Evolutionary conservation across 2,888 invertebrate species (phyloP), one percentile per base, ranked within the genome.

Genomic region (Chydorus sphaericus): DNA sequence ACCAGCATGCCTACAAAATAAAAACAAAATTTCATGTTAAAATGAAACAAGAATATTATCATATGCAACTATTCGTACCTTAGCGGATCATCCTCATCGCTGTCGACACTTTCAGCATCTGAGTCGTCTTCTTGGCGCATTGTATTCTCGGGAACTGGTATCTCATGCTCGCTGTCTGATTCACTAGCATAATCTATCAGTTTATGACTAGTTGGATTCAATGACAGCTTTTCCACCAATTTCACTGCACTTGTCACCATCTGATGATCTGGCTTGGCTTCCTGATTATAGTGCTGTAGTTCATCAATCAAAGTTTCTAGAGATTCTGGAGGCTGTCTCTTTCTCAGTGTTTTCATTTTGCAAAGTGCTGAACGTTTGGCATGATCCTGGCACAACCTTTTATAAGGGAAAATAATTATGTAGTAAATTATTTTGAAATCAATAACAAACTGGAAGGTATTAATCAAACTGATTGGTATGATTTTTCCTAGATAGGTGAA

Each of bases 41-140:
- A 51, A 29, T 38, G 8, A 44, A 29, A 26, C 7, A 38, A 38
- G 10, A 18, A 26, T 20, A 23, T 33, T 36, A 6, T 53, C 16
- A 48, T 23, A 44, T 51, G 29, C n/a, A 28, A 33, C 50, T n/a
- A 37, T 29, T 66, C 70, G 70, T 74, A 84, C 84, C 83, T 84
- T 54, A 85, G 72, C 2, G 78, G 75, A 70, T 86, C 85, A 63
- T 84, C 85, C 61, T 81, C 77, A 59, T 83, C 80, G 44, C 82
- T 83, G 67, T 85, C 84, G 14, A 82, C 76, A 66, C 83, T 84
- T 66, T 86, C 86, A 63, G 82, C 79, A 66, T 86, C 85, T 11
- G 84, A 84, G 59, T 80, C 79, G 59, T 80, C 80, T 48, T 75
- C 71, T 60, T 80, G 80, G 59, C 75, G 74, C 71, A 81, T 78